Base-by-base conservation (phyloP, 2,888 invertebrate species). In the Thecocarcelia acutangulata region DNA sequence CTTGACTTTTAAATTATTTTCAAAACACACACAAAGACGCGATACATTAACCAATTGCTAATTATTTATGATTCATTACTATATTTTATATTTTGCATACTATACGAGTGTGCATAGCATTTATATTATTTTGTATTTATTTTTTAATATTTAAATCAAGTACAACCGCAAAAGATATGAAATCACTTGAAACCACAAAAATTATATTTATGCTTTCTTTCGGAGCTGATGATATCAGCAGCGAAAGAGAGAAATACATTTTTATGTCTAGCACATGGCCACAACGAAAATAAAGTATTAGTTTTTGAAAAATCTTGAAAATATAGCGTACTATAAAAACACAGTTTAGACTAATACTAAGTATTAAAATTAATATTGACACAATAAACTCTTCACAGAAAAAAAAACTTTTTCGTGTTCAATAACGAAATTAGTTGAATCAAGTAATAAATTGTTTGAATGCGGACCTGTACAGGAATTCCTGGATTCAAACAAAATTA, bases 211-310 rank as follows among this genome's bases (percentile, higher is more conserved):
- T 33, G 6, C 40, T 17, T 40, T 48, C 50, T 54, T 64, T 24
- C 56, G n/a, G 42, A 37, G 0, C 19, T 66, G 74, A 54, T 72
- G 80, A 66, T 80, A 72, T 80, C 80, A 76, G 70, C 75, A 50
- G 52, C 66, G 50, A 33, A 52, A 54, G 19, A 46, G 46, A 17
- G 11, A 44, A 37, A 59, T 50, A 17, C 19, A 58, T 50, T 52
- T 46, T 44, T 40, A 50, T 66, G 66, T 66, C 66, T 72, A 76
- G 70, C 70, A 80, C 80, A 76, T 80, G 80, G 80, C 72, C 80
- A 76, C 56, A 66, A 12, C 37, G 61, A 75, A 64, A 70, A 46
- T 21, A 46, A 46, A 28, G 40, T 54, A 12, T 11, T 17, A 54
- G 24, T 2, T 24, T 24, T 5, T 24, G 33, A n/a, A 52, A 52